A percentile compares a stretch with the other conserved stretches of the same genome.
phyloP scores from a whole-genome alignment of 2,888 invertebrate genomes.

The Andrena hattorfiana region DNA sequence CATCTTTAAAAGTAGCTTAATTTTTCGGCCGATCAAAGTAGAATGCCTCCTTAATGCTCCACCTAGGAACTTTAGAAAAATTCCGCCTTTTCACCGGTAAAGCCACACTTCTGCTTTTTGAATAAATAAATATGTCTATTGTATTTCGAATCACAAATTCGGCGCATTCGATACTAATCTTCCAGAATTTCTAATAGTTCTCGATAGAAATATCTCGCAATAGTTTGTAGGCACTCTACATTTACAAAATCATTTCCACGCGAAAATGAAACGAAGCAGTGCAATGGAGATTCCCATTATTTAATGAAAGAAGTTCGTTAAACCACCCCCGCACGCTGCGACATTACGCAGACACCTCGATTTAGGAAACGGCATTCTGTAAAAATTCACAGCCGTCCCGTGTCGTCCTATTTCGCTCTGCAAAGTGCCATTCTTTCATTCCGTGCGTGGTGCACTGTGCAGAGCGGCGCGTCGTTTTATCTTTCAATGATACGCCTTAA shows the following conservation, averaged over 20 bases:
- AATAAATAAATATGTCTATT: too few relatives aligned
- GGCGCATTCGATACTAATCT: not conserved
- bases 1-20: too few relatives aligned
- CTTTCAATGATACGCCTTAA: slow-evolving; percentile 48
- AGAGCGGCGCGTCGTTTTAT: slow-evolving; percentile 28
- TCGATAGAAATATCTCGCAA: not conserved
- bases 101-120: too few relatives aligned
- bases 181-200: too few relatives aligned
- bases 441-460: slow-evolving; percentile 1
- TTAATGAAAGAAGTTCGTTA: not conserved
- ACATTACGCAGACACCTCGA: not conserved
- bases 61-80: too few relatives aligned
- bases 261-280: not conserved
- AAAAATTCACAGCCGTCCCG: slow-evolving; percentile 24
- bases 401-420: not conserved
- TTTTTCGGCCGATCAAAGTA: too few relatives aligned
- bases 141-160: not conserved
- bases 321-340: not conserved
- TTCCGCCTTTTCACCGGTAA: too few relatives aligned
- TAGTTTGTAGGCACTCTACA: not conserved
- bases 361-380: not conserved
- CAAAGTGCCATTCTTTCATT: slow-evolving; percentile 29
- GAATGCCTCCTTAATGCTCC: too few relatives aligned
- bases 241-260: not conserved
- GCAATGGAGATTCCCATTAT: not conserved